Base-by-base conservation (phyloP, 2,797 vertebrate genomes). In the Mormyrops boulengeri region DNA sequence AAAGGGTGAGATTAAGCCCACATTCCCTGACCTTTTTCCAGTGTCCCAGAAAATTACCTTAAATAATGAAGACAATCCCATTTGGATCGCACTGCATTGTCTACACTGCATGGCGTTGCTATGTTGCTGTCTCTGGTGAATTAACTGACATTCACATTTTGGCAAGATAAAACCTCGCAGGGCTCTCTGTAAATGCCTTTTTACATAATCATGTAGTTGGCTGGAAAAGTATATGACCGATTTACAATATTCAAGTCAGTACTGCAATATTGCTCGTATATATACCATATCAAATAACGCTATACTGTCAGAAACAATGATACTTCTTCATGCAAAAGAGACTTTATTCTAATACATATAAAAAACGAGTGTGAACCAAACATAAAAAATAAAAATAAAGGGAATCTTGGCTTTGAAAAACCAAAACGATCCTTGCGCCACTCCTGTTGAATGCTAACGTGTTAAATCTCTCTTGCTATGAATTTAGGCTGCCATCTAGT, bases 401-500 rank as follows among this genome's bases (percentile, higher is more conserved):
- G 85, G 84, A 88, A 62, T 49, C 12, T 60, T 85, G 73, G 89
- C 34, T 41, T 80, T 89, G 73, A 89, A 88, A 80, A 69, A 87
- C n/a, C 11, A 90, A 88, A 34, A 73, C 8, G 12, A 14, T 73
- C 12, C 30, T 34, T 73, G 38, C 3, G 17, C 38, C 91, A 90
- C 89, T 91, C 92, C 92, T 92, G 91, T 89, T 88, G 91, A 93
- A 92, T 66, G 91, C 90, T 88, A 89, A 91, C 69, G 52, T 52
- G 52, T 4, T 3, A 17, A 19, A 19, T 47, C 66, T 85, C 2
- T 30, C 26, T 86, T 9, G 7, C 2, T 57, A 12, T 50, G 44
- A 84, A 86, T 89, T 22, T 19, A 89, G 88, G 87, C 77, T 87
- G 87, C 92, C 92, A 90, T 88, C 92, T 89, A 85, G 89, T 93